Evolutionary conservation across 2,888 invertebrate species (phyloP), one percentile per base, ranked within the genome.

Genomic region (Busseola fusca): DNA sequence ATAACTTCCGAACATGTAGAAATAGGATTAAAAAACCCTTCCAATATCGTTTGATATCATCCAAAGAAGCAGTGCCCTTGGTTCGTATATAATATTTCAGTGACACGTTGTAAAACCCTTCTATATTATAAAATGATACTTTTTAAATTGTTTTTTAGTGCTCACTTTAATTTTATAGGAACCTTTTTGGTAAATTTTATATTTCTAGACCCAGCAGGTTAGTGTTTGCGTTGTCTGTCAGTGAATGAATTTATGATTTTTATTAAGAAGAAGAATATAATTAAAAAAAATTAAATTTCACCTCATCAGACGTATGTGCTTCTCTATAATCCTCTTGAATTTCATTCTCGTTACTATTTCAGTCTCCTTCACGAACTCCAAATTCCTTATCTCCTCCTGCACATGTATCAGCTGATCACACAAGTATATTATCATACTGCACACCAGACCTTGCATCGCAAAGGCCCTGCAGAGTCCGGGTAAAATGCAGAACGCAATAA

Each of bases 221-320:
- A 45, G 21, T 2, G 3, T 10, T 1, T 48, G 48, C 21, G 3
- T 48, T 10, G 48, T 48, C 10, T n/a, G 48, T 48, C 0, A n/a
- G 48, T 48, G 1, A 48, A n/a, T n/a, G 1, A 48, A n/a, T n/a
- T n/a, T 48, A n/a, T 48, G 3, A n/a, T 10, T 48, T 48, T 48
- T 48, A n/a, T 48, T n/a, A 48, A 48, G n/a, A 10, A 48, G 9
- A 52, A 25, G 1, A 27, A 1, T 16, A 25, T 16, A 52, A 52
- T 56, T 30, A 18, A 14, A 45, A 30, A 9, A 9, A 1, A 50
- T 34, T 34, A 72, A 59, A 66, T 64, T 65, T 85, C 86, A 94
- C 95, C 91, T 83, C 86, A 94, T 91, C 71, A 95, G 72, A 3
- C 94, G 91, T 21, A 93, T 85, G 69, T 95, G 95, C 59, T 94